phyloP scores from a whole-genome alignment of 2,113 vertebrate genomes.

The Uropsilus gracilis region DNA sequence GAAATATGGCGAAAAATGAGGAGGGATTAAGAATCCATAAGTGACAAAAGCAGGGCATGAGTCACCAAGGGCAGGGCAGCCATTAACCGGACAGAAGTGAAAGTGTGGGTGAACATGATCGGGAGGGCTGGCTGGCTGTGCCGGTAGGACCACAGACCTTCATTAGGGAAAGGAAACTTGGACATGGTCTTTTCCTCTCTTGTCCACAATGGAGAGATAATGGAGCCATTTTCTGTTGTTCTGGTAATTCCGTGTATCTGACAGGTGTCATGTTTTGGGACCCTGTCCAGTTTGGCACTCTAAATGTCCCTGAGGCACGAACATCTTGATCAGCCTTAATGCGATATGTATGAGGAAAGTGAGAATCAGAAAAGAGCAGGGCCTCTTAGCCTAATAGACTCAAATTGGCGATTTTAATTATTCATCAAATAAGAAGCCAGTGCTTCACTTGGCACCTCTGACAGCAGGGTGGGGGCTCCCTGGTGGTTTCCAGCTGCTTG shows the following conservation, averaged over 20 bases:
- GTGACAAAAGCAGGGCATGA: background rate
- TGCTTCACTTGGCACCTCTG: background rate
- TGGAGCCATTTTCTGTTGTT: constrained; percentile 1
- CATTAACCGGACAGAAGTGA: background rate
- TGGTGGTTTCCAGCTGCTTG: background rate
- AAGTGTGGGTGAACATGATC: background rate
- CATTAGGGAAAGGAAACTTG: background rate
- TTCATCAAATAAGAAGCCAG: constrained; percentile 10
- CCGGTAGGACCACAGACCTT: background rate
- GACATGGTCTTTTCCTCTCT: background rate
- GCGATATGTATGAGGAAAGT: background rate
- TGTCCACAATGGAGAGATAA: background rate
- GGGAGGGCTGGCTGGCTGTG: background rate
- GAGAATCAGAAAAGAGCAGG: background rate
- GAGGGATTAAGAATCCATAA: constrained; percentile 28
- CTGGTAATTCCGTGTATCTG: background rate
- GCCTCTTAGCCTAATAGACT: background rate
- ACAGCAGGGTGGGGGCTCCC: background rate
- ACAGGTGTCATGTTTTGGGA: background rate
- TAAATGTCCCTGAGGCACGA: background rate
- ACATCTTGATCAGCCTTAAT: background rate
- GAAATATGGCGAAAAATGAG: constrained; percentile 40
- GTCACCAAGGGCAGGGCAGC: background rate
- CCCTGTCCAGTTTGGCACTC: background rate
- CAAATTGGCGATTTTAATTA: constrained; percentile 15